These are phyloP conservation scores for Hermaeophaga mercurialis DNA, from an alignment of 2,888 invertebrate species.

Conservation along the genomic window DNA sequence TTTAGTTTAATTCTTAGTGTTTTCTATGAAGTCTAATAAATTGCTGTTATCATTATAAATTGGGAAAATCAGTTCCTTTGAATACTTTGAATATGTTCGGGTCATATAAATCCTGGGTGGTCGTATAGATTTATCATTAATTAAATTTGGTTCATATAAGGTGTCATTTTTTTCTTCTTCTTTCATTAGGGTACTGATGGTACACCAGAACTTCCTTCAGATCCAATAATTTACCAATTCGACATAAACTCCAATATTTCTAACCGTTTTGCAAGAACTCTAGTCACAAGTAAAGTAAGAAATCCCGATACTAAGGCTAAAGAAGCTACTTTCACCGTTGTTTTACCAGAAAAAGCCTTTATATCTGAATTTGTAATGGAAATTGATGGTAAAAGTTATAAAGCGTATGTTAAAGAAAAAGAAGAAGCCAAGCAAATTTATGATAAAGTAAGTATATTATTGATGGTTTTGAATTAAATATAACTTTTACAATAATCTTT, in stretches of 20 bases:
- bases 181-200: no score
- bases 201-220: background rate
- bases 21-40: no score
- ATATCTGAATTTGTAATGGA: slow-evolving; percentile 73
- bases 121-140: no score
- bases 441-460: slow-evolving; percentile 46
- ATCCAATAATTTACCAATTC: slow-evolving; percentile 64
- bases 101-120: no score
- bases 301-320: slow-evolving; percentile 65
- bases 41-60: no score
- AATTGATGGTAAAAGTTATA: slow-evolving; percentile 66
- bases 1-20: no score
- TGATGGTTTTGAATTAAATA: no score
- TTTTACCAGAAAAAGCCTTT: slow-evolving; percentile 72
- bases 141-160: no score
- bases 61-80: no score
- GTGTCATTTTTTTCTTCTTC: no score
- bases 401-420: slow-evolving; percentile 69
- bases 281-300: slow-evolving; percentile 66
- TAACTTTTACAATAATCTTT: slow-evolving; percentile 25
- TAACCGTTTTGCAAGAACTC: slow-evolving; percentile 69
- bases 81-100: no score
- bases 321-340: slow-evolving; percentile 68
- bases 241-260: slow-evolving; percentile 66
- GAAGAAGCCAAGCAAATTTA: slow-evolving; percentile 64